Evolutionary conservation across 1,140 invertebrate species (phyloP), one percentile per base, ranked within the genome.

Genomic region (Drosophila takahashii): DNA sequence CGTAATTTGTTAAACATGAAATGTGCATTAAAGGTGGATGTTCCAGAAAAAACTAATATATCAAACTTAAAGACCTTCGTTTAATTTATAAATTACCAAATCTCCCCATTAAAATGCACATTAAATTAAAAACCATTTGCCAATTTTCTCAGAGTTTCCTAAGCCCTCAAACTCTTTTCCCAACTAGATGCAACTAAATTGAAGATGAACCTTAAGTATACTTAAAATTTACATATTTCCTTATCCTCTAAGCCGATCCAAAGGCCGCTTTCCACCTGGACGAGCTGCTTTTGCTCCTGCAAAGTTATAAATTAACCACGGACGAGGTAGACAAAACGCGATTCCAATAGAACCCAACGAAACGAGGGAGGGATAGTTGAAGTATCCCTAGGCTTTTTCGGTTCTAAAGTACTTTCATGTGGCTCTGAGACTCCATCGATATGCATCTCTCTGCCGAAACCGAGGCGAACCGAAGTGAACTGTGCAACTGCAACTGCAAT

Each of bases 401-500:
- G 16, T 10, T 26, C 26, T 13, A 41, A 37, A 69, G 64, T 47
- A 57, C 26, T 39, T 69, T 11, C 50, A 67, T 51, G 44, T 15
- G 64, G 57, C 4, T 66, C 64, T 32, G 29, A 7, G 51, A 22
- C 47, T n/a, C 29, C 11, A 67, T 37, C 44, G 81, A 86, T 87
- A 86, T 60, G 61, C 79, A 87, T 86, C 81, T 86, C 81, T 85
- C 36, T 22, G 75, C 18, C 64, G 32, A 50, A 52, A 57, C 58
- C 39, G 48, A 22, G 22, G 22, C 22, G 22, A 69, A 71, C 27
- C 36, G 29, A 51, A 22, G 57, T 45, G 57, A 71, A 71, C 51
- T 42, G 32, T 37, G 47, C 52, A 60, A 74, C 34, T 77, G 74
- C 73, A 70, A 77, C 57, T 79, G 81, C 81, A 89, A 89, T 89